Evolutionary conservation across 1,140 invertebrate species (phyloP), one percentile per base, ranked within the genome.

Genomic region (Hylyphantes graminicola): DNA sequence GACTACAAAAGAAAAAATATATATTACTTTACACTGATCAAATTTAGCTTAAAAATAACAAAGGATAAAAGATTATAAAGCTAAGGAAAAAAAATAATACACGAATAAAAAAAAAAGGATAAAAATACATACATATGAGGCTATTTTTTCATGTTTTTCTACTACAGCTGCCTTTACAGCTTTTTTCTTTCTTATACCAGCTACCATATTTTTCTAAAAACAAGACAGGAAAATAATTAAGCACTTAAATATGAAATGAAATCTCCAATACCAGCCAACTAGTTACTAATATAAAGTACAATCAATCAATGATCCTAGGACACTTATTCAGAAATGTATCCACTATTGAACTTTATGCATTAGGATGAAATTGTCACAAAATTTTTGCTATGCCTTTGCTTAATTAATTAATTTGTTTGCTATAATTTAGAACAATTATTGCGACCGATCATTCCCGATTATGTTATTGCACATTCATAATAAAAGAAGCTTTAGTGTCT

Each of bases 91-190:
- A 0, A 51, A 63, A 12, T 21, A 70, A 67, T 84, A 84, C 82
- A 35, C n/a, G 6, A 70, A n/a, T 19, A 51, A 12, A 75, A 75
- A 75, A 54, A 17, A 57, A 13, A 57, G 4, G 19, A 59, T 10
- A 15, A 19, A 0, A 53, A 64, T 21, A 55, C 80, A 68, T 85
- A 85, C 82, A 35, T 74, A 48, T 35, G 55, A 13, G 53, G 73
- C 51, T 51, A 54, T 57, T 48, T 86, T 75, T 67, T 68, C 64
- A 75, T 73, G 73, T 19, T 85, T 55, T 57, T 85, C 72, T 19
- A 63, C 19, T 51, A 63, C 17, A 51, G 57, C 68, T 53, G 48
- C 76, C 74, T 80, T 72, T 19, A n/a, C 63, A 53, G 57, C n/a
- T 81, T 80, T 68, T 50, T 67, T 85, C 17, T 67, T 64, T 13